phyloP scores from a whole-genome alignment of 2,113 vertebrate species.

The Columba livia region DNA sequence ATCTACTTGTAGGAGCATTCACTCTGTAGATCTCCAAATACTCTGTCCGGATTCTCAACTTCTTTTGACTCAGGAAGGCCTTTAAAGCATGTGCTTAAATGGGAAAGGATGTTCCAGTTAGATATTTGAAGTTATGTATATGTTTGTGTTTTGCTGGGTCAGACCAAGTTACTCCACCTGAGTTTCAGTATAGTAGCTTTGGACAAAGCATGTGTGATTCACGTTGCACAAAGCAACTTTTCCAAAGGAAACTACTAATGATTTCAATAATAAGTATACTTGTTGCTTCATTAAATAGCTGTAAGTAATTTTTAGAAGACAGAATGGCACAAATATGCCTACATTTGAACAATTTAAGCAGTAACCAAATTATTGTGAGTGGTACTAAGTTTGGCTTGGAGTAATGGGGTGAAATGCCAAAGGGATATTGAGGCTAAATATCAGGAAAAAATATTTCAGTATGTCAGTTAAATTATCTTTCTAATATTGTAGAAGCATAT shows the following conservation, averaged over 20 bases:
- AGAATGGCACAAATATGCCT: not conserved
- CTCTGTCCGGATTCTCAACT: not conserved
- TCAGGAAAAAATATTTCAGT: not conserved
- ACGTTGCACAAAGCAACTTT: not conserved
- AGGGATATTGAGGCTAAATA: not conserved
- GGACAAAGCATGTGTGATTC: not conserved
- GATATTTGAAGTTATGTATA: not conserved
- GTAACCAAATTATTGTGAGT: not conserved
- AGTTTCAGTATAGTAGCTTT: not conserved
- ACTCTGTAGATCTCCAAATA: not conserved
- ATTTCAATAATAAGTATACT: not conserved
- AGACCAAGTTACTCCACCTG: not conserved
- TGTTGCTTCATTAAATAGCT: not conserved
- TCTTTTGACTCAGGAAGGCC: not conserved
- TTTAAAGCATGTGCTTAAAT: not conserved
- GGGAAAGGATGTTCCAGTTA: not conserved
- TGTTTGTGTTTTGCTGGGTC: not conserved
- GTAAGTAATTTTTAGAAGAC: not conserved
- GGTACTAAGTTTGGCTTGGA: not conserved
- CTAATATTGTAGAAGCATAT: not conserved
- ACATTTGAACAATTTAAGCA: not conserved
- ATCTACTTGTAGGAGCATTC: not conserved
- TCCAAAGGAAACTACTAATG: not conserved
- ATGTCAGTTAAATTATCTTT: not conserved
- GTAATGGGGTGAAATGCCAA: not conserved